Percentiles rank a stretch among this genome's conserved stretches.
phyloP scores from a whole-genome alignment of 2,113 vertebrate genomes.

The Tupaia tana region DNA sequence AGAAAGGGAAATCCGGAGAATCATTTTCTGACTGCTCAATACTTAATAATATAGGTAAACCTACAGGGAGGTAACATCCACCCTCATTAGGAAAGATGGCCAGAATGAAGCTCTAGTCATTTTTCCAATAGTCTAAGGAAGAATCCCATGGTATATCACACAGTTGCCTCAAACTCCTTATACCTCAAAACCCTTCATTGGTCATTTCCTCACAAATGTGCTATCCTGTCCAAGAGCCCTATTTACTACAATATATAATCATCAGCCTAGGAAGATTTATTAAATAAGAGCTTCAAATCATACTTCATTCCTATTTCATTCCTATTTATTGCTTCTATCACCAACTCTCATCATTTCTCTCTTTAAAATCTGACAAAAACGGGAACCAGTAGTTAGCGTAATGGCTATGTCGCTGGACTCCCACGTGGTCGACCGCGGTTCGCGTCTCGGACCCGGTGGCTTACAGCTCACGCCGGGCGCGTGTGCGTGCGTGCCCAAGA shows the following conservation, averaged over 20 bases:
- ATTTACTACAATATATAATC: neutral
- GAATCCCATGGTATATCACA: neutral
- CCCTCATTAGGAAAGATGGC: neutral
- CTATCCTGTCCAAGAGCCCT: neutral
- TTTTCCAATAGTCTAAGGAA: neutral
- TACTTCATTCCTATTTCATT: neutral
- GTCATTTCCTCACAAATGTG: neutral
- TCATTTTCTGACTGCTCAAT: neutral
- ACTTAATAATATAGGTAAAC: neutral
- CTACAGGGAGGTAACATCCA: neutral
- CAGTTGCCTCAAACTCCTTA: neutral
- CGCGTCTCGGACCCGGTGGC: too few relatives aligned
- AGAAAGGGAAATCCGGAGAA: neutral
- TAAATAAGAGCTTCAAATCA: neutral
- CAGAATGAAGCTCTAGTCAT: neutral
- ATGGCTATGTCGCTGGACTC: too few relatives aligned
- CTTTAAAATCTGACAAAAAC: constrained; percentile 36
- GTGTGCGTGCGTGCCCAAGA: too few relatives aligned
- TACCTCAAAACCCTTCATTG: neutral
- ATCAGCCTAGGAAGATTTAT: neutral
- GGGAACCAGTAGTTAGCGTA: too few relatives aligned
- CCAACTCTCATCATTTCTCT: neutral
- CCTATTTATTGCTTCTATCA: neutral
- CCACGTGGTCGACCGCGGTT: too few relatives aligned
- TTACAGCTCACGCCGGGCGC: too few relatives aligned